Percentiles rank a stretch among this genome's conserved stretches.
phyloP scores from a whole-genome alignment of 2,888 invertebrate species.

The Lasioglossum zephyrum region DNA sequence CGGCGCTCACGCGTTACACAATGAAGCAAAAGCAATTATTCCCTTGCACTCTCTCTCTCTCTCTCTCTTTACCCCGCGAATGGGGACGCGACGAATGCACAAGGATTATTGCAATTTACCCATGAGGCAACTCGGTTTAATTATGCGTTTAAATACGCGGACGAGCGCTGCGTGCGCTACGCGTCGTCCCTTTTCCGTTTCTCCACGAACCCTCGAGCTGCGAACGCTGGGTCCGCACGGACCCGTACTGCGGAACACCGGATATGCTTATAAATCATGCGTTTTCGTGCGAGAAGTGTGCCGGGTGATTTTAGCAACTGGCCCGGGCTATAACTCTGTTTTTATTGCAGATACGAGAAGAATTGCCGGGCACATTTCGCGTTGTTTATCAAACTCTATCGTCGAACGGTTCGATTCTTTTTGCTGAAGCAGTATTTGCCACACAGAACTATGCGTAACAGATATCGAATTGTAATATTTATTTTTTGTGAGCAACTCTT shows the following conservation, averaged over 20 bases:
- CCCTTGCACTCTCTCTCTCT: constrained; percentile 34
- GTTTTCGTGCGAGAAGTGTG: neutral
- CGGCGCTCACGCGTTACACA: constrained; percentile 52
- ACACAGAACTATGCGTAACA: no score
- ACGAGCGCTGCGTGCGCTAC: constrained; percentile 11
- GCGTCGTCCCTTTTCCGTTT: neutral
- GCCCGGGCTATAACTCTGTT: neutral
- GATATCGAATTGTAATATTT: no score
- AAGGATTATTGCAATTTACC: constrained; percentile 57
- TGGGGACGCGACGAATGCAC: constrained; percentile 47
- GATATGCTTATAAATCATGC: neutral
- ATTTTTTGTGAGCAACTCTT: no score
- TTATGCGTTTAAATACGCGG: constrained; percentile 47
- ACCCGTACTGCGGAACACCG: neutral
- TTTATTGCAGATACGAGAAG: neutral
- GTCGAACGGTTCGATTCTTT: neutral
- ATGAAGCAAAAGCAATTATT: constrained; percentile 66
- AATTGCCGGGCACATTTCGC: neutral
- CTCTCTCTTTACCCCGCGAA: constrained; percentile 38
- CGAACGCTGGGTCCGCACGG: neutral
- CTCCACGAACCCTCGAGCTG: neutral
- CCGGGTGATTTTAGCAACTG: neutral
- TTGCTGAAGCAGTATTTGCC: neutral
- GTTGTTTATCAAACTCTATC: neutral
- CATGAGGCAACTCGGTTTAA: constrained; percentile 62